phyloP scores from a whole-genome alignment of 2,888 invertebrate genomes.

The Parascotia fuliginaria region DNA sequence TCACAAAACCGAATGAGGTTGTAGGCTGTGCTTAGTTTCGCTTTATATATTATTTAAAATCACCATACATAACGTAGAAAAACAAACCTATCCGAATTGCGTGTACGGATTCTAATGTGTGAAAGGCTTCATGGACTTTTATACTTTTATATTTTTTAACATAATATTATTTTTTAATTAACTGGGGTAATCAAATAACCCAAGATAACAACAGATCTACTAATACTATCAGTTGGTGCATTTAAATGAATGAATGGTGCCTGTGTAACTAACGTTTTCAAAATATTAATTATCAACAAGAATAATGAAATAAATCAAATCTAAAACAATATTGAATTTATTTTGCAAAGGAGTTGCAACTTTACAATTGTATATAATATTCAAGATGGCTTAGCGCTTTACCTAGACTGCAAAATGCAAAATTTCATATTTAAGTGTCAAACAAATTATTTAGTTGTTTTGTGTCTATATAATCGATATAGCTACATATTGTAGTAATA shows the following conservation, averaged over 20 bases:
- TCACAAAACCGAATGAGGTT: constrained; percentile 30
- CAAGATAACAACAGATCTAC: constrained; percentile 17
- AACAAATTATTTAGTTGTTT: constrained; percentile 28
- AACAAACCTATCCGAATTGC: constrained; percentile 9
- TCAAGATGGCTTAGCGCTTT: constrained; percentile 12
- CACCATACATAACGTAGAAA: not conserved
- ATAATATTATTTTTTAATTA: constrained; percentile 16
- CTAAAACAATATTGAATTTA: not conserved
- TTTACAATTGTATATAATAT: constrained; percentile 10
- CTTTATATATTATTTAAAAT: constrained; percentile 22
- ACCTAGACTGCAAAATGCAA: constrained; percentile 31
- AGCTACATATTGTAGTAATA: constrained; percentile 13
- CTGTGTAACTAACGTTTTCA: constrained; percentile 11
- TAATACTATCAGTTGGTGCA: constrained; percentile 43
- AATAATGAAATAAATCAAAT: constrained; percentile 2
- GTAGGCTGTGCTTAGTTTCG: constrained; percentile 40
- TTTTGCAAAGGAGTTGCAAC: not conserved
- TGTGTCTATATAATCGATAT: constrained; percentile 38
- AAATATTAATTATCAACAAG: constrained; percentile 8
- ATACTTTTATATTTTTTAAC: constrained; percentile 46
- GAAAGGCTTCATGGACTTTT: constrained; percentile 29
- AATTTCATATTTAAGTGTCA: constrained; percentile 28
- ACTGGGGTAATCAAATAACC: constrained; percentile 12
- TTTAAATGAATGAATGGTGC: constrained; percentile 42
- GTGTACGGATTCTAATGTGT: constrained; percentile 15